Percentiles rank a stretch among this genome's conserved stretches.
Evolutionary conservation across 2,797 vertebrate species (phyloP).

Genomic region (Cossypha polioptera): DNA sequence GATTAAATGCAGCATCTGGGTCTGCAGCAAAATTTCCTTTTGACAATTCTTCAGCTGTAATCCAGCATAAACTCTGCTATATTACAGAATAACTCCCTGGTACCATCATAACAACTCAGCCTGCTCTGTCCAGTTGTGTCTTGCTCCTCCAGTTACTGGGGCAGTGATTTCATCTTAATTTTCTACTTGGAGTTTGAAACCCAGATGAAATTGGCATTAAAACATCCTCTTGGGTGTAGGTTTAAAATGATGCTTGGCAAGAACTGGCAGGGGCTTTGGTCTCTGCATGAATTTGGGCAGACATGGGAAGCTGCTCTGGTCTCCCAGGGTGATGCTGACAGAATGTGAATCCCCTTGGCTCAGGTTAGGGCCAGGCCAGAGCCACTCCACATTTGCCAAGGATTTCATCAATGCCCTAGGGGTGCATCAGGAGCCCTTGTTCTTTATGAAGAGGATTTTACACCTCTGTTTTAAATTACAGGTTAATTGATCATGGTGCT

Average conservation of each 20-base stretch:
- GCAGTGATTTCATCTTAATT: not conserved
- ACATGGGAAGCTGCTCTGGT: not conserved
- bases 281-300: accelerated
- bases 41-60: not conserved
- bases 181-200: not conserved
- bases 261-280: not conserved
- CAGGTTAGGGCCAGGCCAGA: not conserved
- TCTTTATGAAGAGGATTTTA: not conserved
- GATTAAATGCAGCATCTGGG: not conserved
- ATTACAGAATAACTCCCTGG: not conserved
- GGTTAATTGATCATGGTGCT: not conserved
- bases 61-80: not conserved
- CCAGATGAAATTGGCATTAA: not conserved
- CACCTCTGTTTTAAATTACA: not conserved
- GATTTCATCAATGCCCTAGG: not conserved
- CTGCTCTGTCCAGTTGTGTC: not conserved
- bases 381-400: not conserved
- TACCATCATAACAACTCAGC: not conserved
- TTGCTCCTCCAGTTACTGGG: not conserved
- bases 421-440: not conserved
- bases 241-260: not conserved
- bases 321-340: not conserved
- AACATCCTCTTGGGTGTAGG: not conserved
- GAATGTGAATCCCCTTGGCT: accelerated
- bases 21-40: not conserved